These are phyloP conservation scores for Cichlasoma orientale DNA, from an alignment of 2,797 vertebrate genomes.

Conservation along the genomic window DNA sequence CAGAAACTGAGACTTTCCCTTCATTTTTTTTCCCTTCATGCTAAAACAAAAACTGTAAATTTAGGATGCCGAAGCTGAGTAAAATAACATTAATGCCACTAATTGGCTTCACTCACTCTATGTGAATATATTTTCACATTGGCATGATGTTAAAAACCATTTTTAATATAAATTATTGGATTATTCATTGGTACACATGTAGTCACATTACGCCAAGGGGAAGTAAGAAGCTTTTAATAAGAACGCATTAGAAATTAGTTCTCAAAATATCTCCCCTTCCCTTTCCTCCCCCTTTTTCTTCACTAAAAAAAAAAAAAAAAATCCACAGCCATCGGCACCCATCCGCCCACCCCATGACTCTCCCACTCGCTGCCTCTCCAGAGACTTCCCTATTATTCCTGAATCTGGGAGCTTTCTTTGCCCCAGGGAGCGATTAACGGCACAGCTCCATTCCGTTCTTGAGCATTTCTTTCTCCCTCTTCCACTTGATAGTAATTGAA, in stretches of 20 bases:
- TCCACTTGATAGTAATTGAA: conserved; percentile 67
- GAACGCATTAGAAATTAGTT: conserved; percentile 61
- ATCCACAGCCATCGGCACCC: conserved; percentile 59
- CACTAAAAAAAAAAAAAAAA: conserved; percentile 21
- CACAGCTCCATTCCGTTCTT: conserved; percentile 43
- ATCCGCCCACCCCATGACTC: conserved; percentile 53
- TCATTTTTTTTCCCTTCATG: neutral
- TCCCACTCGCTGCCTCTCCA: conserved; percentile 62
- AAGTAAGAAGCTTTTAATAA: conserved; percentile 51
- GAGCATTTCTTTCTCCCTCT: conserved; percentile 42
- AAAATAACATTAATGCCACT: conserved; percentile 39
- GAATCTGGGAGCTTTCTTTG: conserved; percentile 57
- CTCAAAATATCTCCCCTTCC: conserved; percentile 61
- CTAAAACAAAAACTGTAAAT: conserved; percentile 6
- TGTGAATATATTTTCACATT: conserved; percentile 42
- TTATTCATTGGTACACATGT: conserved; percentile 63
- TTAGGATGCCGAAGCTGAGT: conserved; percentile 4
- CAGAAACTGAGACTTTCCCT: neutral
- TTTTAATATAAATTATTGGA: conserved; percentile 63
- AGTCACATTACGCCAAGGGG: conserved; percentile 60
- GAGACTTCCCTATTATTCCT: conserved; percentile 66
- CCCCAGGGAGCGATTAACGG: conserved; percentile 71
- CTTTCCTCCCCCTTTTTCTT: conserved; percentile 16
- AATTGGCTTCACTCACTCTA: conserved; percentile 32
- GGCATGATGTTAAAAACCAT: conserved; percentile 50